Evolutionary conservation across 1,140 invertebrate species (phyloP).

Genomic region (Diabrotica undecimpunctata): DNA sequence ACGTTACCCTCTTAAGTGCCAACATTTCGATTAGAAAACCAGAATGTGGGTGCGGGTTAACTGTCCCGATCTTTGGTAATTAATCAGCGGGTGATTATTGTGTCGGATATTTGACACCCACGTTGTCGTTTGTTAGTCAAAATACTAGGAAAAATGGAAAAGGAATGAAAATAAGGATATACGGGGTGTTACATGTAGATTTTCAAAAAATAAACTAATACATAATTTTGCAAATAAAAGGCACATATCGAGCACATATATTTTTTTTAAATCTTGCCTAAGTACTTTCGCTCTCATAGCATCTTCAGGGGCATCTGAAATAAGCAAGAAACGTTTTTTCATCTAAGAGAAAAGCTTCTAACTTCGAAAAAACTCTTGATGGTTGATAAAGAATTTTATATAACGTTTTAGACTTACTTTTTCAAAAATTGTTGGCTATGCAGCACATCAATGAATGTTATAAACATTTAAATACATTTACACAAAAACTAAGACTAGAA

Average conservation of each 20-base stretch:
- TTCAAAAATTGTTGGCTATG: no score
- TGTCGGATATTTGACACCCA: constrained; percentile 10
- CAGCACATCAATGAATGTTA: no score
- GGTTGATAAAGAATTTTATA: no score
- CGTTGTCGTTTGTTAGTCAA: constrained; percentile 12
- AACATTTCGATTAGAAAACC: background rate
- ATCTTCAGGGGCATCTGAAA: background rate
- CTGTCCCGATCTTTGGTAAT: constrained; percentile 5
- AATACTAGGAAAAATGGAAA: constrained; percentile 7
- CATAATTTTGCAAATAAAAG: background rate
- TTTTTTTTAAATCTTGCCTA: background rate
- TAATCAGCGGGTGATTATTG: constrained; percentile 13
- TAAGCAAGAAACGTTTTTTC: background rate
- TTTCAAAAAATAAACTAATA: background rate
- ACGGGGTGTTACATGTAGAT: background rate
- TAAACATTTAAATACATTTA: no score
- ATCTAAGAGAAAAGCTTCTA: background rate
- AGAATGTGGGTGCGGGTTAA: constrained; percentile 11
- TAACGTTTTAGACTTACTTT: no score
- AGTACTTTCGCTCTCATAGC: background rate
- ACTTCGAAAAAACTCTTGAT: background rate
- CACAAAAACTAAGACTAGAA: no score
- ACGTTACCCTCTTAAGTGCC: no score
- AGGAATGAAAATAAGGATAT: background rate
- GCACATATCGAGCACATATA: background rate